phyloP scores from a whole-genome alignment of 1,140 invertebrate species.

The Doryteuthis pealeii region DNA sequence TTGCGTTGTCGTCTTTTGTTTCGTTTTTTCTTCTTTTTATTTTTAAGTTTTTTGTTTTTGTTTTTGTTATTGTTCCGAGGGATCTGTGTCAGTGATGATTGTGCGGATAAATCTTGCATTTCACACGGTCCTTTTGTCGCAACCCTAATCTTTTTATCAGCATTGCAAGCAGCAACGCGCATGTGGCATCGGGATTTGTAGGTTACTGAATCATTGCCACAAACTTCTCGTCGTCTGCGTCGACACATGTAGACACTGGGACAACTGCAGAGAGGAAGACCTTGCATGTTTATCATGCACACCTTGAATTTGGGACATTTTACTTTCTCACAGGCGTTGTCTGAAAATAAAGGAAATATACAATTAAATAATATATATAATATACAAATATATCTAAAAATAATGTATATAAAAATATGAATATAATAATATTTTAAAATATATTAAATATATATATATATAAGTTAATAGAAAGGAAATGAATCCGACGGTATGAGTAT shows the following conservation, averaged over 20 bases:
- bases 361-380: not conserved
- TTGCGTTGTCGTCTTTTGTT: constrained; percentile 20
- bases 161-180: constrained; percentile 36
- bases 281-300: constrained; percentile 46
- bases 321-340: constrained; percentile 33
- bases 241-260: constrained; percentile 40
- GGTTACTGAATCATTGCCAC: constrained; percentile 39
- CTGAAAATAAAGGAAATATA: constrained; percentile 30
- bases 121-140: constrained; percentile 32
- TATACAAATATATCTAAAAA: too few relatives aligned
- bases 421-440: too few relatives aligned
- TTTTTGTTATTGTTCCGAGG: constrained; percentile 17
- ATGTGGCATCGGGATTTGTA: constrained; percentile 43
- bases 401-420: too few relatives aligned
- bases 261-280: constrained; percentile 44
- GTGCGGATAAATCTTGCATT: constrained; percentile 1
- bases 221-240: constrained; percentile 28
- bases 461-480: too few relatives aligned
- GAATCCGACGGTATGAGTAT: too few relatives aligned
- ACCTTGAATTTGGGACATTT: constrained; percentile 44
- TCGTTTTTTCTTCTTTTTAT: constrained; percentile 20
- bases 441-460: too few relatives aligned
- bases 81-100: constrained; percentile 17
- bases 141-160: constrained; percentile 32
- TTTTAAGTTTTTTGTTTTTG: constrained; percentile 18